Conservation (phyloP, 2,797 vertebrate genomes). For the Perodicticus potto region DNA sequence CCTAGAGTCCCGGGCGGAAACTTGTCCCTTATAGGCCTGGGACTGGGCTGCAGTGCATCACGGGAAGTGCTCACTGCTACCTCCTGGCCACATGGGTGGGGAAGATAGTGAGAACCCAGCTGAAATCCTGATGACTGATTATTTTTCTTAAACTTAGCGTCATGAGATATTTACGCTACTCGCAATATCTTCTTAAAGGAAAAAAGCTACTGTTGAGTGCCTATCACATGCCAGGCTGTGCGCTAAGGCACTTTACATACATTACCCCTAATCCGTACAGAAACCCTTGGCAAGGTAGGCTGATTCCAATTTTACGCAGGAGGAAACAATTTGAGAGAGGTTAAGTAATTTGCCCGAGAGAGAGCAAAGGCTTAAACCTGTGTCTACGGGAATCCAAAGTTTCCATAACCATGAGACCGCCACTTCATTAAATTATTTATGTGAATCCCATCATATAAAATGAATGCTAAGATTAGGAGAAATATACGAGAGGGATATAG, state of each 20-base stretch:
- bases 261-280: slow-evolving; percentile 62
- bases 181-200: slow-evolving; percentile 49
- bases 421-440: slow-evolving; percentile 68
- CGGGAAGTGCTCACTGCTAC: background rate
- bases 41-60: background rate
- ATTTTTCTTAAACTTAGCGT: slow-evolving; percentile 58
- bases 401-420: slow-evolving; percentile 1
- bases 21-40: background rate
- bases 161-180: slow-evolving; percentile 16
- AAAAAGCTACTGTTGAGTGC: background rate
- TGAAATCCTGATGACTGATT: slow-evolving; percentile 51
- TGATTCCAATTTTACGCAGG: slow-evolving; percentile 75
- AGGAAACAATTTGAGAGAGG: slow-evolving; percentile 76
- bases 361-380: slow-evolving; percentile 61
- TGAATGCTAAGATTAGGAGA: slow-evolving; percentile 24
- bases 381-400: slow-evolving; percentile 39
- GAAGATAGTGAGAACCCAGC: slow-evolving; percentile 42
- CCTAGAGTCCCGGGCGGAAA: fast-evolving
- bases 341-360: slow-evolving; percentile 69
- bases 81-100: background rate
- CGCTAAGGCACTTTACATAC: slow-evolving; percentile 59
- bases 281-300: slow-evolving; percentile 71
- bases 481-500: background rate
- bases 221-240: background rate
- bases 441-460: slow-evolving; percentile 39